phyloP scores from a whole-genome alignment of 2,113 vertebrate genomes.

The Crotophaga sulcirostris region DNA sequence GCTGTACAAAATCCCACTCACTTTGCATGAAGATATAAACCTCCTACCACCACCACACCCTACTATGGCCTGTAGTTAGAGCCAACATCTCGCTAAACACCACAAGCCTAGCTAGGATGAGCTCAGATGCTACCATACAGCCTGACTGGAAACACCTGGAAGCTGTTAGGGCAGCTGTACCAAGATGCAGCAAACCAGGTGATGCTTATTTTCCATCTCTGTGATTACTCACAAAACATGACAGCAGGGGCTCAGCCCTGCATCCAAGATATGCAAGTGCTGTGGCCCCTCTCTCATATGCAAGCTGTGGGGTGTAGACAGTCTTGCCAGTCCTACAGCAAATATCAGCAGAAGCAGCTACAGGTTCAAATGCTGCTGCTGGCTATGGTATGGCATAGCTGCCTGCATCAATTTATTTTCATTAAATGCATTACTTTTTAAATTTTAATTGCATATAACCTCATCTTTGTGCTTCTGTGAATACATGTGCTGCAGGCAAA shows the following conservation, averaged over 20 bases:
- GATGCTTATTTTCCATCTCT: not conserved
- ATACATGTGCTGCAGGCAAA: not conserved
- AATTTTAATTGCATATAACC: not conserved
- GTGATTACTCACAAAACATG: not conserved
- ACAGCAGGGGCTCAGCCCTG: not conserved
- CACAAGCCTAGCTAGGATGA: not conserved
- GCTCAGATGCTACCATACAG: not conserved
- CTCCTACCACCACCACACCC: too few species aligned
- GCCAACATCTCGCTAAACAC: not conserved
- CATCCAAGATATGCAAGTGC: fast-evolving
- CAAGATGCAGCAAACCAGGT: not conserved
- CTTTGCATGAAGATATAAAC: not conserved
- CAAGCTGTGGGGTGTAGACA: not conserved
- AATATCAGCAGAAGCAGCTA: not conserved
- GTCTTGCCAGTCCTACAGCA: fast-evolving
- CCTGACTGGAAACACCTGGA: not conserved
- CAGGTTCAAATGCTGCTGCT: not conserved
- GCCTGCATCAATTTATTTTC: not conserved
- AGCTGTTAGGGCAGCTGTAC: not conserved
- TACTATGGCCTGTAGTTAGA: fast-evolving
- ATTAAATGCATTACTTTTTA: not conserved
- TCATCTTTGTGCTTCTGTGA: not conserved
- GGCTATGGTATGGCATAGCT: not conserved
- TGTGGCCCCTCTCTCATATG: fast-evolving
- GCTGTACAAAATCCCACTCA: not conserved